These are phyloP conservation scores for Ursus arctos DNA, from an alignment of 2,113 vertebrate species.

Conservation along the genomic window DNA sequence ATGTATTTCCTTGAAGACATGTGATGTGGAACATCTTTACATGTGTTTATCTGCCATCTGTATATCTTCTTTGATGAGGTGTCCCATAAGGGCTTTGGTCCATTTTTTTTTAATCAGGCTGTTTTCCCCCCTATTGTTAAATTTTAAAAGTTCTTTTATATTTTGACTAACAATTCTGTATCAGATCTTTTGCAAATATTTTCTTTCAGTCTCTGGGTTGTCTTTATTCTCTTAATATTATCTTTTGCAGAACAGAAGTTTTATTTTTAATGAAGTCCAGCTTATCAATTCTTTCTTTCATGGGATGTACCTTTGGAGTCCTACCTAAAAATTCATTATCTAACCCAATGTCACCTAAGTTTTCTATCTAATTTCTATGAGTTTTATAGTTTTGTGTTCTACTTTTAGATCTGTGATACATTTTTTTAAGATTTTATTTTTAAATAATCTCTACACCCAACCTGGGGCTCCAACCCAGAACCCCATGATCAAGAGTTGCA, in stretches of 20 bases:
- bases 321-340: neutral
- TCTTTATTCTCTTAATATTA: neutral
- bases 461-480: neutral
- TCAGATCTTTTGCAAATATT: neutral
- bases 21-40: neutral
- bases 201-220: neutral
- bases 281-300: neutral
- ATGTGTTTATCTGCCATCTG: neutral
- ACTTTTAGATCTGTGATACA: neutral
- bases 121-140: neutral
- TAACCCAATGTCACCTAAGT: neutral
- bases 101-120: neutral
- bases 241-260: neutral
- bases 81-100: neutral
- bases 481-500: neutral
- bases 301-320: neutral
- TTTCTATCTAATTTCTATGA: neutral
- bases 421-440: neutral
- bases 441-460: neutral
- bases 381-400: neutral
- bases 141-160: neutral
- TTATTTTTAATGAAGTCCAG: neutral
- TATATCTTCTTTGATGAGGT: neutral
- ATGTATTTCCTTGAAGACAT: neutral
- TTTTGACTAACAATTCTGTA: neutral